Evolutionary conservation across 2,888 invertebrate species (phyloP).

Genomic region (Steinernema hermaphroditum): DNA sequence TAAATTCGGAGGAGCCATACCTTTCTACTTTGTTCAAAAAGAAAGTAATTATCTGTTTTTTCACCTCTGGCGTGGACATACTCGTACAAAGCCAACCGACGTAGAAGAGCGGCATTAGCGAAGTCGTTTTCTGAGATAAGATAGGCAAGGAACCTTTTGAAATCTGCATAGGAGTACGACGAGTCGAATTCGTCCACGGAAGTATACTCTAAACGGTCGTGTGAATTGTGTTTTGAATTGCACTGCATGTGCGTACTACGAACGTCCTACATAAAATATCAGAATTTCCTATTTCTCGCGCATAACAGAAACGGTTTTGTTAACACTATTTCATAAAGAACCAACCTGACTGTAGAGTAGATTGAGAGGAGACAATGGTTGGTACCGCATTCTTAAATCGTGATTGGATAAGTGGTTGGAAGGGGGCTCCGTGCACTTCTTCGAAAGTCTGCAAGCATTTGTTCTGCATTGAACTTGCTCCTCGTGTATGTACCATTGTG

Average conservation of each 20-base stretch:
- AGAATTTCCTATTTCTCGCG: too few species aligned
- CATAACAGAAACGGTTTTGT: too few species aligned
- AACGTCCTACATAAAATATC: too few species aligned
- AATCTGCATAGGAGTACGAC: conserved; percentile 32
- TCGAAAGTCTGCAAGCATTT: neutral
- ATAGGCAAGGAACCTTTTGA: conserved; percentile 39
- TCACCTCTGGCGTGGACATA: conserved; percentile 38
- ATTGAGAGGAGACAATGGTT: neutral
- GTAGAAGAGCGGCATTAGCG: conserved; percentile 39
- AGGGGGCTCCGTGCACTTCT: conserved; percentile 12
- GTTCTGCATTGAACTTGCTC: neutral
- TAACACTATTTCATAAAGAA: too few species aligned
- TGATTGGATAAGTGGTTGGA: neutral
- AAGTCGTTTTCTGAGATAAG: conserved; percentile 37
- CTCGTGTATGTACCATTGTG: neutral
- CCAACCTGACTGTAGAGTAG: neutral
- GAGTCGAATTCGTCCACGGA: conserved; percentile 30
- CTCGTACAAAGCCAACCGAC: conserved; percentile 39
- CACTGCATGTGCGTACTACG: too few species aligned
- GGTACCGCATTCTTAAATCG: neutral
- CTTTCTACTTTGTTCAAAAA: conserved; percentile 35
- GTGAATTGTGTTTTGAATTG: too few species aligned
- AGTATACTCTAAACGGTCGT: conserved; percentile 33
- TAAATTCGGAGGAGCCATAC: conserved; percentile 9
- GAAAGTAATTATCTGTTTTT: conserved; percentile 38